Conservation (phyloP, 2,888 invertebrate species). For the Nebria salina region DNA sequence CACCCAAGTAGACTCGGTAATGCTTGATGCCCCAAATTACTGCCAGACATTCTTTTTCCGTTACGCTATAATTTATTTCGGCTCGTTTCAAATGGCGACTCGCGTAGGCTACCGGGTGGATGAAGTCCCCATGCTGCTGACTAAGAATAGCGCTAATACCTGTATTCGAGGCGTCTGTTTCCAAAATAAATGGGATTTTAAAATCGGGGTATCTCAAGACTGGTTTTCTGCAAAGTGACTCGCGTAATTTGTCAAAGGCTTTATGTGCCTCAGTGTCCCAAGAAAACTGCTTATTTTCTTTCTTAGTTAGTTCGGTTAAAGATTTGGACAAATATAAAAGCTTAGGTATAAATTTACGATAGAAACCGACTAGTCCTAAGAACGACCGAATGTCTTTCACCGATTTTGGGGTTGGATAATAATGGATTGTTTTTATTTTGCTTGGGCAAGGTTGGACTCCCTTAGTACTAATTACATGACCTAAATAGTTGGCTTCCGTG, state of each 20-base stretch:
- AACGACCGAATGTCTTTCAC: constrained; percentile 49
- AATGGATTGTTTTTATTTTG: constrained; percentile 47
- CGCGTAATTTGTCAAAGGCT: constrained; percentile 47
- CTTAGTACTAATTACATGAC: constrained; percentile 47
- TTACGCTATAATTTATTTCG: constrained; percentile 52
- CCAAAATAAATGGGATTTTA: constrained; percentile 36
- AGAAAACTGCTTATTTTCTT: constrained; percentile 49
- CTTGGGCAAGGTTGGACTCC: constrained; percentile 48
- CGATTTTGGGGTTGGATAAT: constrained; percentile 48
- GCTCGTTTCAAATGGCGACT: constrained; percentile 51
- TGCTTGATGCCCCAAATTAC: constrained; percentile 52
- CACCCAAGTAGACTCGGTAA: constrained; percentile 54
- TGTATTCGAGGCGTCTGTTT: too few species aligned
- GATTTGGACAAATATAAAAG: constrained; percentile 52
- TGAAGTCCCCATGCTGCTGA: neutral
- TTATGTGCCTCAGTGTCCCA: constrained; percentile 47
- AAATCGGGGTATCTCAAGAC: constrained; percentile 50
- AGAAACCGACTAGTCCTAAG: constrained; percentile 35
- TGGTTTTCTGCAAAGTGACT: constrained; percentile 45
- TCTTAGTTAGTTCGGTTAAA: constrained; percentile 49
- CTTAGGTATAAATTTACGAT: constrained; percentile 47
- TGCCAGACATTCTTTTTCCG: constrained; percentile 53
- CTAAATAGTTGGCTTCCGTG: constrained; percentile 48
- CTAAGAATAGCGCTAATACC: too few species aligned
- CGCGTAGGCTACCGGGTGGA: constrained; percentile 52